A percentile compares a stretch with the other conserved stretches of the same genome.
Evolutionary conservation across 2,888 invertebrate genomes (phyloP).

Genomic region (Chymomyza procnemis): DNA sequence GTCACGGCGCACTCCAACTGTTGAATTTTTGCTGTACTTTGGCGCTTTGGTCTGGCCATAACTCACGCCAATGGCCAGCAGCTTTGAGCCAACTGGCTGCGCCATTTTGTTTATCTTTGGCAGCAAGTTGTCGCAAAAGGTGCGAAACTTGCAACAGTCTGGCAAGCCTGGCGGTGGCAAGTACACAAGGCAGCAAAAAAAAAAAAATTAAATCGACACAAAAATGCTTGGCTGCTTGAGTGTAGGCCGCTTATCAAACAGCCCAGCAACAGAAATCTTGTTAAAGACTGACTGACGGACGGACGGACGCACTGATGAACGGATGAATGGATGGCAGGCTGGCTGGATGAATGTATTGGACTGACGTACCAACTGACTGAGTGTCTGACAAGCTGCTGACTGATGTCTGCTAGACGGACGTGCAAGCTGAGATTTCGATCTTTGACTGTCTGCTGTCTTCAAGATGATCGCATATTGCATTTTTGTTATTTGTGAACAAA

Average conservation of each 20-base stretch:
- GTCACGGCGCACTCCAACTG: too few relatives aligned
- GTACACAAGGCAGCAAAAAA: background rate
- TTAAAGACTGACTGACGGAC: slow-evolving; percentile 22
- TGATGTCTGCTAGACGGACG: slow-evolving; percentile 30
- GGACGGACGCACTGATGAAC: background rate
- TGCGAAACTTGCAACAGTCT: background rate
- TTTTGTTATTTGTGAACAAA: slow-evolving; percentile 17
- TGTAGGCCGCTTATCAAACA: slow-evolving; percentile 32
- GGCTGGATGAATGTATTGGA: too few relatives aligned
- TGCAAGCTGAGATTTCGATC: slow-evolving; percentile 48
- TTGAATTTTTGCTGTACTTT: background rate
- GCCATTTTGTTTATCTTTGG: slow-evolving; percentile 70
- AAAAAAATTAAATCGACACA: too few relatives aligned
- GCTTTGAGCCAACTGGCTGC: slow-evolving; percentile 32
- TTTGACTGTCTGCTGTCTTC: slow-evolving; percentile 24
- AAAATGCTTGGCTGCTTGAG: background rate
- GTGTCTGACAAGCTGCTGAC: background rate
- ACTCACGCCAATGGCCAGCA: slow-evolving; percentile 53
- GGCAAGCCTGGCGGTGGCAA: background rate
- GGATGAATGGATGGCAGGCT: too few relatives aligned
- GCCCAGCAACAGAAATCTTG: slow-evolving; percentile 25
- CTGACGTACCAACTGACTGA: slow-evolving; percentile 9
- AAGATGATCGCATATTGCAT: slow-evolving; percentile 55
- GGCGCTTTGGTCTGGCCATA: background rate
- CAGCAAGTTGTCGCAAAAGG: background rate